These are phyloP conservation scores for Passer domesticus DNA, from an alignment of 2,113 vertebrate genomes.

Conservation along the genomic window DNA sequence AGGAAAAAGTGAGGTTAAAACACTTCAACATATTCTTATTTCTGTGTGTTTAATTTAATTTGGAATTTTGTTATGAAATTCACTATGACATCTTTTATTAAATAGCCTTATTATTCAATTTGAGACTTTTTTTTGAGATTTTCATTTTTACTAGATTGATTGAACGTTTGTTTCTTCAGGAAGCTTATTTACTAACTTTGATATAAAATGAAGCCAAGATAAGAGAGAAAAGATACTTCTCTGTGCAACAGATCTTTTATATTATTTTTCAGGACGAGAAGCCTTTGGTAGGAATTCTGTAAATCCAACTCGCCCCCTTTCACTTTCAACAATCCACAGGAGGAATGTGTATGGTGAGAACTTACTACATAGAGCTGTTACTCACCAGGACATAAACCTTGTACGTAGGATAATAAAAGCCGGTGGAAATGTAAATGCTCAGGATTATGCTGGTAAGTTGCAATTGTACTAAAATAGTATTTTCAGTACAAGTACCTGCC, in stretches of 20 bases:
- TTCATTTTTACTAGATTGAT: not conserved
- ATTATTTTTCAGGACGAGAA: constrained; percentile 54
- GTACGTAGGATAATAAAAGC: constrained; percentile 66
- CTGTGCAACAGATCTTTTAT: not conserved
- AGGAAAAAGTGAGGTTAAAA: not conserved
- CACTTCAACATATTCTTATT: not conserved
- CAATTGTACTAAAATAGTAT: not conserved
- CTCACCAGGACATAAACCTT: constrained; percentile 45
- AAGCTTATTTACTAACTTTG: not conserved
- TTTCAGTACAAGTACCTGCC: not conserved
- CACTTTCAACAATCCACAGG: constrained; percentile 53
- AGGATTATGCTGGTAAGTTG: constrained; percentile 79
- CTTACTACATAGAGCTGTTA: constrained; percentile 74
- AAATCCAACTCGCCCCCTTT: not conserved
- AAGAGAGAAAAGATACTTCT: not conserved
- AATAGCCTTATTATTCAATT: not conserved
- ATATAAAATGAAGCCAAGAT: not conserved
- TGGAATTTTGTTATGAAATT: not conserved
- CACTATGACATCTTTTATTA: not conserved
- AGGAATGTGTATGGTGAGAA: constrained; percentile 78
- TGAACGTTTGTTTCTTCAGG: not conserved
- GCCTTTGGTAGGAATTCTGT: not conserved
- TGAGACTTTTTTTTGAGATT: not conserved
- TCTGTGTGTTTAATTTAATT: not conserved
- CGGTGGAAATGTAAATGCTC: constrained; percentile 71